Base-by-base conservation (phyloP, 2,797 vertebrate species). In the Anomalospiza imberbis region DNA sequence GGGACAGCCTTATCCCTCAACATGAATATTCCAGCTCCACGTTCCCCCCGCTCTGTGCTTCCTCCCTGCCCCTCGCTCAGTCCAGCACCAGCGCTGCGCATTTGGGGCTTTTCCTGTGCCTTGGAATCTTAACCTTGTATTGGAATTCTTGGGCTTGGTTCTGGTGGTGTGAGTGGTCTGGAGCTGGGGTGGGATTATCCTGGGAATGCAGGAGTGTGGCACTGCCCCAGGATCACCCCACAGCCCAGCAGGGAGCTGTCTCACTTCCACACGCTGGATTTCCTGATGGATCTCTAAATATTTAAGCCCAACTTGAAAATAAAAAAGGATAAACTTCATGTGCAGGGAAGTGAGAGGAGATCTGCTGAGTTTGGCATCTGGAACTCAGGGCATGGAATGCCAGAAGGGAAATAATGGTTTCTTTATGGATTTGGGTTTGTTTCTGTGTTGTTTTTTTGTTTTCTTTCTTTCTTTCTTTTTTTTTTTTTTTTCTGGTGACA, bases 261-360 rank as follows among this genome's bases (percentile, higher is more conserved):
- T 24, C 6, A 0, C 26, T 47, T 24, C 61, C 32, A 31, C 36
- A 9, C 0, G 0, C 36, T 34, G 22, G 0, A 14, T 45, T 75
- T 55, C 48, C 67, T 21, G 4, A 11, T 26, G 54, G 4, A 14
- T 1, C 51, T 31, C 31, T 1, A 60, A 75, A 68, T 19, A 24
- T 72, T 31, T 5, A 18, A 71, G 12, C 42, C 29, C 8, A 12
- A 0, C 11, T 48, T 16, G 2, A 32, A 66, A 61, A 20, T 13
- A 11, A 10, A 16, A 57, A 25, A 34, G 57, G 2, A 34, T 7
- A 6, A 71, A 53, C 3, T 17, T 42, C 0, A 1, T 9, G 7
- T 42, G 10, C 6, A 31, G 55, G n/a, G 61, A 85, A 45, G 13
- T 1, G 13, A 68, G 60, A 55, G 36, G 28, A 67, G 36, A 38